A percentile compares a stretch with the other conserved stretches of the same genome.
phyloP scores from a whole-genome alignment of 2,113 vertebrate genomes.

The Phaethon lepturus region DNA sequence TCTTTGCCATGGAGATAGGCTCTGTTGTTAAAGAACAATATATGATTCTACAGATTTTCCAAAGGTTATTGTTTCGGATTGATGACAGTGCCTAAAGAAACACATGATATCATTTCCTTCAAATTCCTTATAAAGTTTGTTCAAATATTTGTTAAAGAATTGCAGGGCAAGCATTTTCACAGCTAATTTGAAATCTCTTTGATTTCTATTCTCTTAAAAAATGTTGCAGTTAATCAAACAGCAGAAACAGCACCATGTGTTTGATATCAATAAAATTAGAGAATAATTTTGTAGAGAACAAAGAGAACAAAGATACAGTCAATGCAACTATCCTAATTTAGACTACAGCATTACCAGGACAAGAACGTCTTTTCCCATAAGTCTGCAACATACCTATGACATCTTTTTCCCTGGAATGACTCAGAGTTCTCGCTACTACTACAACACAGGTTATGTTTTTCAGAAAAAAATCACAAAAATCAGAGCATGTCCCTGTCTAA shows the following conservation, averaged over 20 bases:
- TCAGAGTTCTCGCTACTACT: background rate
- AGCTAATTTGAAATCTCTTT: slow-evolving; percentile 38
- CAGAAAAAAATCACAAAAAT: background rate
- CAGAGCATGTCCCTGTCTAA: background rate
- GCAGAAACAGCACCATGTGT: background rate
- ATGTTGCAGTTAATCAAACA: slow-evolving; percentile 2
- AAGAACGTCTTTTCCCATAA: background rate
- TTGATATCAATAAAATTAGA: slow-evolving; percentile 17
- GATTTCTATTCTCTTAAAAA: slow-evolving; percentile 7
- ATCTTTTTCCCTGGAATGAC: background rate
- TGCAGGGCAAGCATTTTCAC: background rate
- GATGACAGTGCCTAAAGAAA: slow-evolving; percentile 13
- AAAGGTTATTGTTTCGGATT: background rate
- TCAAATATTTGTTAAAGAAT: slow-evolving; percentile 37
- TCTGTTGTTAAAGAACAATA: slow-evolving; percentile 5
- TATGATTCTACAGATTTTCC: background rate
- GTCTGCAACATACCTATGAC: background rate
- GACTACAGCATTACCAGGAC: background rate
- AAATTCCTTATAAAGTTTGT: background rate
- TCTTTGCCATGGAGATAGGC: background rate
- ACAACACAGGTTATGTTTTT: background rate
- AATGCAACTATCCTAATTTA: background rate
- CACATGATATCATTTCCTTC: slow-evolving; percentile 1
- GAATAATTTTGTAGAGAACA: background rate
- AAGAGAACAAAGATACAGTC: background rate